Percentiles rank a stretch among this genome's conserved stretches.
These are phyloP conservation scores for Chloroceryle aenea DNA, from an alignment of 2,113 vertebrate species.

Conservation along the genomic window DNA sequence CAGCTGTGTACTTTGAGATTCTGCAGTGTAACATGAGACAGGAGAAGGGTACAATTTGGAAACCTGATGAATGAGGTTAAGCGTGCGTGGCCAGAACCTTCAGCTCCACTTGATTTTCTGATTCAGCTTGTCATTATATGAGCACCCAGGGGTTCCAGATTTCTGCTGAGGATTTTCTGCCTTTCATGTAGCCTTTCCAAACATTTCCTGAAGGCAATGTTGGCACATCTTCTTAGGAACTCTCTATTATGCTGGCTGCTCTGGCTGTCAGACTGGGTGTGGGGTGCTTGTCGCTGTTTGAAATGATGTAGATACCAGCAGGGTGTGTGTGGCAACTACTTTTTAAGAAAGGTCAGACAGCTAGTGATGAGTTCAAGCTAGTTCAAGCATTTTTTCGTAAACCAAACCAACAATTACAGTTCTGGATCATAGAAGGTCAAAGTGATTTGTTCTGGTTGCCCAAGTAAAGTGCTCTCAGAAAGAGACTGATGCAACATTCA, in stretches of 20 bases:
- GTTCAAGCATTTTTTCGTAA: neutral
- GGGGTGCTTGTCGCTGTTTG: neutral
- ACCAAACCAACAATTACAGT: neutral
- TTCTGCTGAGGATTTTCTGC: neutral
- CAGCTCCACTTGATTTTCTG: neutral
- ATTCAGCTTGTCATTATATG: neutral
- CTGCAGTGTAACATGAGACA: constrained; percentile 6
- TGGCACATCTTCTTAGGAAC: neutral
- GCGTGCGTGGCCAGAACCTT: neutral
- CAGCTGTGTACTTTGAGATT: constrained; percentile 1
- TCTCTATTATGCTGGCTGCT: accelerated
- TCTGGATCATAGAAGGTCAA: neutral
- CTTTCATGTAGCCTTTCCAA: neutral
- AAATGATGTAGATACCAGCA: neutral
- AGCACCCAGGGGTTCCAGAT: neutral
- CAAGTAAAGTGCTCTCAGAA: neutral
- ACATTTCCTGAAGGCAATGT: neutral
- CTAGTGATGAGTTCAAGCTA: neutral
- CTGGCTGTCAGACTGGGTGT: neutral
- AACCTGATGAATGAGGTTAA: neutral
- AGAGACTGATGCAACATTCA: neutral
- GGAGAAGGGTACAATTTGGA: neutral
- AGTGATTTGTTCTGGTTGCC: neutral
- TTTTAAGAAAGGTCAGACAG: neutral
- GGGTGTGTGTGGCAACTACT: neutral